Conservation (phyloP, 2,888 invertebrate species). For the Epistrophella euchroma region DNA sequence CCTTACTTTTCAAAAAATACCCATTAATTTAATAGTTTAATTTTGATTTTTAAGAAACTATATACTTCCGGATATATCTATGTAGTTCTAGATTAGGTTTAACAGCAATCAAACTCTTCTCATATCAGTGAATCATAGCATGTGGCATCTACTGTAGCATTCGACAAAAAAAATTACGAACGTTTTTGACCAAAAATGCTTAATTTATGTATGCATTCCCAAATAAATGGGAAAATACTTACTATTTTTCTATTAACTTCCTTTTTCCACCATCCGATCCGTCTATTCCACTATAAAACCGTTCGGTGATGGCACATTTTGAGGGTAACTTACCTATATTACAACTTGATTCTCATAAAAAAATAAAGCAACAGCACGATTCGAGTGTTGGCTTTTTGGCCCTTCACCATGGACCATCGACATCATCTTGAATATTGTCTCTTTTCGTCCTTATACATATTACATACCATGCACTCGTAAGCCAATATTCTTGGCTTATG, state of each 20-base stretch:
- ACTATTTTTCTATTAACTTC: background rate
- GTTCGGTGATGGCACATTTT: background rate
- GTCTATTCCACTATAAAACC: background rate
- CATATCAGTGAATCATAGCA: too few species aligned
- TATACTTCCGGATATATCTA: too few species aligned
- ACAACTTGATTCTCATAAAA: background rate
- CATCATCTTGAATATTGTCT: constrained; percentile 2
- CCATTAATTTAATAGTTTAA: too few species aligned
- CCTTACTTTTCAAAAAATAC: too few species aligned
- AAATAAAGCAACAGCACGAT: constrained; percentile 14
- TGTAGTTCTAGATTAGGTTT: too few species aligned
- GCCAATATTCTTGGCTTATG: constrained; percentile 29
- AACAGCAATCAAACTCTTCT: too few species aligned
- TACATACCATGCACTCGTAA: background rate
- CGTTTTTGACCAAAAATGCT: background rate
- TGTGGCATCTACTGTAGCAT: too few species aligned
- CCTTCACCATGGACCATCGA: constrained; percentile 6
- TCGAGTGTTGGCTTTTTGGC: constrained; percentile 23
- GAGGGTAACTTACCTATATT: background rate
- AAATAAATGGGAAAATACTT: background rate
- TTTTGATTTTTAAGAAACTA: too few species aligned
- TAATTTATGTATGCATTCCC: background rate
- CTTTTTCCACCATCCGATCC: background rate
- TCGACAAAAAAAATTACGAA: too few species aligned
- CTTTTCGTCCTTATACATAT: background rate